phyloP scores from a whole-genome alignment of 2,888 invertebrate genomes.

The Ecdyonurus torrentis region DNA sequence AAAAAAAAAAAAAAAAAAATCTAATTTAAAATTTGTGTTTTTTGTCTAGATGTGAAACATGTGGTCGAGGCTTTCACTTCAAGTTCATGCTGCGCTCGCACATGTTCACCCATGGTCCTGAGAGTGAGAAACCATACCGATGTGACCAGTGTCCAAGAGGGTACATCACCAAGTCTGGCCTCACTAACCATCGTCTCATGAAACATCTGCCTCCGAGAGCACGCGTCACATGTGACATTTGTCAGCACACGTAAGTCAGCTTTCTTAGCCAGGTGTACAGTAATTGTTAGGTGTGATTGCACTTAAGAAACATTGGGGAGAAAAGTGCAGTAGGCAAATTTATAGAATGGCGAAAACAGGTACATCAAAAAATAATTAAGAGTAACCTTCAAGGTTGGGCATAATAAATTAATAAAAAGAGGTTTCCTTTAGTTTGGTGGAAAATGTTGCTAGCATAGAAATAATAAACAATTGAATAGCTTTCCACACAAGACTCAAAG shows the following conservation, averaged over 20 bases:
- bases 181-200: conserved; percentile 43
- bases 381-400: too few species aligned
- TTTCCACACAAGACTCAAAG: too few species aligned
- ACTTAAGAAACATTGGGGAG: too few species aligned
- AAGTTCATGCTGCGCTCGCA: conserved; percentile 9
- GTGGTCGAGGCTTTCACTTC: conserved; percentile 8
- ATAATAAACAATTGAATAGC: too few species aligned
- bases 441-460: too few species aligned
- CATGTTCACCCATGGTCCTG: conserved; percentile 3
- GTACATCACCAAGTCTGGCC: conserved; percentile 37
- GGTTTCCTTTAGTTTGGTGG: too few species aligned
- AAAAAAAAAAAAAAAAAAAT: background rate
- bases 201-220: conserved; percentile 29
- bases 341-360: too few species aligned
- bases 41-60: conserved; percentile 8
- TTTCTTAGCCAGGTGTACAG: too few species aligned
- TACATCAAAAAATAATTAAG: too few species aligned
- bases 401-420: too few species aligned
- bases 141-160: conserved; percentile 36
- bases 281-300: too few species aligned
- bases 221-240: conserved; percentile 17
- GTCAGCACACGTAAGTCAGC: conserved; percentile 11
- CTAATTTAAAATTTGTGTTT: background rate
- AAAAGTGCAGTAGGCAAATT: too few species aligned
- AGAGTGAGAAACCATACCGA: conserved; percentile 30